Percentiles rank a stretch among this genome's conserved stretches.
These are phyloP conservation scores for Malurus leucopterus DNA, from an alignment of 2,797 vertebrate species.

Conservation along the genomic window DNA sequence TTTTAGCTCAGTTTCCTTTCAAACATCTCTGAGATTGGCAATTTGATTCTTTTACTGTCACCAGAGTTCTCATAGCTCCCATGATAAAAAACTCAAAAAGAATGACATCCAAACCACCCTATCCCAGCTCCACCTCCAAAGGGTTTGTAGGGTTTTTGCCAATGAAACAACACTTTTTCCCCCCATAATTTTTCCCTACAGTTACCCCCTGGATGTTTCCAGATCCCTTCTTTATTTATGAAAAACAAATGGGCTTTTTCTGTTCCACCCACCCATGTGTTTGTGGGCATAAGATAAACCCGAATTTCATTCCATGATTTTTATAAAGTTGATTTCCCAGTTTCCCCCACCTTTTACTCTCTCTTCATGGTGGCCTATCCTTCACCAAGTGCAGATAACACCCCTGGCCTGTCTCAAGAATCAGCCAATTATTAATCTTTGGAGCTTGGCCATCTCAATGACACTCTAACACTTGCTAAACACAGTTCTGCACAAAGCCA, in stretches of 20 bases:
- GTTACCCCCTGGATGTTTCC: background rate
- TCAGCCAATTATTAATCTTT: background rate
- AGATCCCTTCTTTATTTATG: background rate
- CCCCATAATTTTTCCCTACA: background rate
- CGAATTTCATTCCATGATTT: background rate
- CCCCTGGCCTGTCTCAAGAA: background rate
- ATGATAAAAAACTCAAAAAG: background rate
- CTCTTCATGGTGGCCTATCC: background rate
- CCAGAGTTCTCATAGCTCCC: background rate
- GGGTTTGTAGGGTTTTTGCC: background rate
- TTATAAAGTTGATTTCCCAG: background rate
- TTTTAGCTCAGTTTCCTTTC: background rate
- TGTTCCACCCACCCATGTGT: rapidly evolving
- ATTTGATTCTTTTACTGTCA: background rate
- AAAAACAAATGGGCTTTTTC: background rate
- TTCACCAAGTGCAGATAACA: background rate
- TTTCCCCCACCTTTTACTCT: background rate
- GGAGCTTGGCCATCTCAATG: background rate
- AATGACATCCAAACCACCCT: rapidly evolving
- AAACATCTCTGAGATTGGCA: background rate
- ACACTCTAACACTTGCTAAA: background rate
- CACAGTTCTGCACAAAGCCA: background rate
- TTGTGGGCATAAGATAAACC: background rate
- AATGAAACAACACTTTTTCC: background rate
- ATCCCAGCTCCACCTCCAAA: background rate